Evolutionary conservation across 2,888 invertebrate species (phyloP).

Genomic region (Phengaris arion): DNA sequence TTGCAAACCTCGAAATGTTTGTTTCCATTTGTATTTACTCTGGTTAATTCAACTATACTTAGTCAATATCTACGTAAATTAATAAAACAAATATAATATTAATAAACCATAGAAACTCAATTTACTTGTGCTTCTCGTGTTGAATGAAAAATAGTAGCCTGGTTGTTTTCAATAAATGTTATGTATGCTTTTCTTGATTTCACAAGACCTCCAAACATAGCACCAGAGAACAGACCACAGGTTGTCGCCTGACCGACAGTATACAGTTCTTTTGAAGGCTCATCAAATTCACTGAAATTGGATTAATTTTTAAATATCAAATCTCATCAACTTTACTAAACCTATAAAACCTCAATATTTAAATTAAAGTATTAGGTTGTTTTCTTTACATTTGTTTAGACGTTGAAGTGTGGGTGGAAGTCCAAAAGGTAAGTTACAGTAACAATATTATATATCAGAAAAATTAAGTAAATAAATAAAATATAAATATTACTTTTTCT

Average conservation of each 20-base stretch:
- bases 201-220: slow-evolving; percentile 82
- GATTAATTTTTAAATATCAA: slow-evolving; percentile 4
- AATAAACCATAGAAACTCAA: slow-evolving; percentile 20
- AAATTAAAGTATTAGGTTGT: neutral
- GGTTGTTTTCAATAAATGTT: slow-evolving; percentile 85
- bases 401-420: neutral
- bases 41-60: neutral
- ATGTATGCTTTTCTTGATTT: slow-evolving; percentile 80
- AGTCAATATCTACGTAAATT: neutral
- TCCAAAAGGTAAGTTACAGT: neutral
- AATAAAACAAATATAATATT: neutral
- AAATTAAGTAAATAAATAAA: slow-evolving; percentile 37
- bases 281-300: slow-evolving; percentile 82
- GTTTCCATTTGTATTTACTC: no score
- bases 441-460: neutral
- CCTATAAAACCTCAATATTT: neutral
- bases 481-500: slow-evolving; percentile 54
- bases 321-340: slow-evolving; percentile 32
- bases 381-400: neutral
- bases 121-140: slow-evolving; percentile 84
- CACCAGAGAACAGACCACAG: slow-evolving; percentile 82
- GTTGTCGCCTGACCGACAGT: slow-evolving; percentile 80
- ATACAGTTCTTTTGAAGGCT: slow-evolving; percentile 80
- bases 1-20: no score
- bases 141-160: slow-evolving; percentile 83